A percentile compares a stretch with the other conserved stretches of the same genome.
phyloP scores from a whole-genome alignment of 2,888 invertebrate genomes.

The Mycalesis mineus region DNA sequence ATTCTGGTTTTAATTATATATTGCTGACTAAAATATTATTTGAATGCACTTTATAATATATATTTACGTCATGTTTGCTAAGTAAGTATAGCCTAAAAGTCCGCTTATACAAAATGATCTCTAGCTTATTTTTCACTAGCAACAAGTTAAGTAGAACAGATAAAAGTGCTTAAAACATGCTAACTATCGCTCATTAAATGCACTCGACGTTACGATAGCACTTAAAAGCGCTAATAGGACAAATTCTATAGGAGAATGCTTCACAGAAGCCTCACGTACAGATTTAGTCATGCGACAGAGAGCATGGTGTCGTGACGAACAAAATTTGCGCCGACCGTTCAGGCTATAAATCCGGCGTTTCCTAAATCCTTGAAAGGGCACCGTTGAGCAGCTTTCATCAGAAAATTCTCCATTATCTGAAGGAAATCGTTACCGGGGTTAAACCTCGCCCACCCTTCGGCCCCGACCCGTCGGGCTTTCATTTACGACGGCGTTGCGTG shows the following conservation, averaged over 20 bases:
- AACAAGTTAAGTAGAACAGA: neutral
- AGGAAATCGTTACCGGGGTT: conserved; percentile 75
- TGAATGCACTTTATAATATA: neutral
- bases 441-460: conserved; percentile 63
- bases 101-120: neutral
- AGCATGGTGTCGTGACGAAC: conserved; percentile 56
- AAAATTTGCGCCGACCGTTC: conserved; percentile 61
- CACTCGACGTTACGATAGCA: conserved; percentile 22
- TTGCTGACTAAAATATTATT: neutral
- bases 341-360: conserved; percentile 63
- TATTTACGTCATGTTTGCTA: neutral
- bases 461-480: conserved; percentile 65
- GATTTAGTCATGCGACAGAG: conserved; percentile 57
- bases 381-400: conserved; percentile 70
- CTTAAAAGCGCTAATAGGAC: conserved; percentile 30
- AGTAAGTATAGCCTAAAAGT: neutral
- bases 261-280: conserved; percentile 39
- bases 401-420: conserved; percentile 75
- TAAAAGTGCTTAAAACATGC: conserved; percentile 33
- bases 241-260: conserved; percentile 42
- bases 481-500: conserved; percentile 73
- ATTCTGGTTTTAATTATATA: neutral
- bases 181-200: conserved; percentile 52
- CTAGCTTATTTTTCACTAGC: neutral
- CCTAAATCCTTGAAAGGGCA: conserved; percentile 71